Conservation (phyloP, 2,113 vertebrate genomes). For the Rynchops niger region DNA sequence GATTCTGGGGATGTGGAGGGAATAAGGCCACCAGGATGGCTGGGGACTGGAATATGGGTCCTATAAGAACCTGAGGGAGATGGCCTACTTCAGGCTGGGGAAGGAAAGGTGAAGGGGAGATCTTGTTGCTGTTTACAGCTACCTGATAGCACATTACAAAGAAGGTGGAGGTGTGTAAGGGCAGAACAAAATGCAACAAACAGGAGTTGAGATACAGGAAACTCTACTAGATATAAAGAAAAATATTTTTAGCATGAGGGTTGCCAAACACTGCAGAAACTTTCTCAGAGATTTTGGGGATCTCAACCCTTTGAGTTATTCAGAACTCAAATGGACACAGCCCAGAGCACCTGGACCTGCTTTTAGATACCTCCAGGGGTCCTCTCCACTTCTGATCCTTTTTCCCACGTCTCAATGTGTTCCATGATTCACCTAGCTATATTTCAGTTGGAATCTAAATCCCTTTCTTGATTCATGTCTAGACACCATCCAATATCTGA, state of each 20-base stretch:
- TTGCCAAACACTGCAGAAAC: background rate
- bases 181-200: background rate
- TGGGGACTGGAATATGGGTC: accelerated
- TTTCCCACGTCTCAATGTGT: background rate
- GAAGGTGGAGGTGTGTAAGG: background rate
- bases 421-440: background rate
- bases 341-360: background rate
- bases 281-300: background rate
- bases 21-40: background rate
- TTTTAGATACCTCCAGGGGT: background rate
- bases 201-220: background rate
- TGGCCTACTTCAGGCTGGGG: background rate
- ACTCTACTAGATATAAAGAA: background rate
- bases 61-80: background rate
- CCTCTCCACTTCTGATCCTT: background rate
- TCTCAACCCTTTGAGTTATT: background rate
- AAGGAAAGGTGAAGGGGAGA: background rate
- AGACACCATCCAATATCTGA: background rate
- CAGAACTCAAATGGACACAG: background rate
- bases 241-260: background rate
- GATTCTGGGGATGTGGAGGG: background rate
- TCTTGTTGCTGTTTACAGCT: background rate
- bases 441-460: background rate
- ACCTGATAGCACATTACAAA: background rate
- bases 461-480: background rate